Conservation (phyloP, 2,113 vertebrate genomes). For the Sinocyclocheilus rhinocerous region DNA sequence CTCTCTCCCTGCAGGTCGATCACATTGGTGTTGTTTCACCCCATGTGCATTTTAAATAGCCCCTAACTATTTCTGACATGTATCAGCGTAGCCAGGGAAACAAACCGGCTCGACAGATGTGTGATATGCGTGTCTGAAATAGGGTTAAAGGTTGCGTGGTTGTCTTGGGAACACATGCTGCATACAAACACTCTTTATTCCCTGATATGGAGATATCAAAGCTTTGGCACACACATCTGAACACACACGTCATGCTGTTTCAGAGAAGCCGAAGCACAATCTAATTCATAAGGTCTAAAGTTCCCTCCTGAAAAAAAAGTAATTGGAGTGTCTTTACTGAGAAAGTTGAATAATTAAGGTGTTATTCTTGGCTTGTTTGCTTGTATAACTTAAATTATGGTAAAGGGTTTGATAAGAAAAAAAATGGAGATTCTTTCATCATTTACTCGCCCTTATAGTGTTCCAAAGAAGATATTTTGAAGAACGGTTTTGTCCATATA, state of each 20-base stretch:
- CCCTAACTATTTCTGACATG: slow-evolving; percentile 48
- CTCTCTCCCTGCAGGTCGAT: slow-evolving; percentile 3
- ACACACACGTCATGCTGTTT: slow-evolving; percentile 16
- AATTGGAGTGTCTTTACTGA: neutral
- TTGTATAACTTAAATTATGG: neutral
- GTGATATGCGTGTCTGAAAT: slow-evolving; percentile 56
- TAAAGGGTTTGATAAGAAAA: neutral
- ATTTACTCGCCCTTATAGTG: neutral
- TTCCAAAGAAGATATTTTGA: neutral
- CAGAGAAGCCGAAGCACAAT: neutral
- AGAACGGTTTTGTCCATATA: neutral
- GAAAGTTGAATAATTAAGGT: slow-evolving; percentile 22
- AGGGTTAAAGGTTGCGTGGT: slow-evolving; percentile 66
- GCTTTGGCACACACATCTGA: slow-evolving; percentile 27
- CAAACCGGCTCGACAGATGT: slow-evolving; percentile 64
- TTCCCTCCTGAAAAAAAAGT: neutral
- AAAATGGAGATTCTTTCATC: neutral
- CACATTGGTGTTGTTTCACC: slow-evolving; percentile 1
- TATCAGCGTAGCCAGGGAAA: slow-evolving; percentile 60
- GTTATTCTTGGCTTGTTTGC: slow-evolving; percentile 11
- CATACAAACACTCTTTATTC: slow-evolving; percentile 66
- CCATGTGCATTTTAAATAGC: slow-evolving; percentile 36
- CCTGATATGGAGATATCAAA: slow-evolving; percentile 54
- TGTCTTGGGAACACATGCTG: slow-evolving; percentile 63
- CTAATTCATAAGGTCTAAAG: slow-evolving; percentile 18